Conservation (phyloP, 2,797 vertebrate species). For the Acrossocheilus fasciatus region DNA sequence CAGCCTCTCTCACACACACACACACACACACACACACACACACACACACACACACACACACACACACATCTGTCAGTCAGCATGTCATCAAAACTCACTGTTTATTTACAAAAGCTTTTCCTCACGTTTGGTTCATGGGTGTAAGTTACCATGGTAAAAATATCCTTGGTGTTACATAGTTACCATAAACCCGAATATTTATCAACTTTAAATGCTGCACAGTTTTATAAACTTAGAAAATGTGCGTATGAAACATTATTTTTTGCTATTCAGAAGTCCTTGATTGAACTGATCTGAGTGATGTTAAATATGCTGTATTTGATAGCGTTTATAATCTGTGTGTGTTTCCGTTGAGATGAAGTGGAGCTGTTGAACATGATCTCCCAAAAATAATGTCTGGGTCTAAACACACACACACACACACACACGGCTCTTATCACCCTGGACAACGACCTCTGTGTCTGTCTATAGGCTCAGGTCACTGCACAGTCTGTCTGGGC, state of each 20-base stretch:
- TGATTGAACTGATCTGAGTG: neutral
- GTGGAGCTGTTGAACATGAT: conserved; percentile 20
- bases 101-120: neutral
- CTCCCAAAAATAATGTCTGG: conserved; percentile 28
- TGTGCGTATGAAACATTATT: neutral
- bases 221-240: neutral
- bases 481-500: conserved; percentile 32
- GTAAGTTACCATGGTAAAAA: neutral
- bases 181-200: no score
- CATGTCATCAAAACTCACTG: neutral
- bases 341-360: neutral
- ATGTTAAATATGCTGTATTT: neutral
- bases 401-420: conserved; percentile 14
- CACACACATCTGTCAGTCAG: neutral
- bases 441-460: neutral
- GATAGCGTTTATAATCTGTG: neutral
- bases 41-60: neutral
- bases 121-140: neutral
- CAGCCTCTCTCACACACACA: neutral
- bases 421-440: neutral
- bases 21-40: neutral
- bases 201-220: neutral
- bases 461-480: conserved; percentile 31
- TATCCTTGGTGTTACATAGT: no score
- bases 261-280: neutral